Evolutionary conservation across 1,140 invertebrate species (phyloP).

Genomic region (Diachasmimorpha longicaudata): DNA sequence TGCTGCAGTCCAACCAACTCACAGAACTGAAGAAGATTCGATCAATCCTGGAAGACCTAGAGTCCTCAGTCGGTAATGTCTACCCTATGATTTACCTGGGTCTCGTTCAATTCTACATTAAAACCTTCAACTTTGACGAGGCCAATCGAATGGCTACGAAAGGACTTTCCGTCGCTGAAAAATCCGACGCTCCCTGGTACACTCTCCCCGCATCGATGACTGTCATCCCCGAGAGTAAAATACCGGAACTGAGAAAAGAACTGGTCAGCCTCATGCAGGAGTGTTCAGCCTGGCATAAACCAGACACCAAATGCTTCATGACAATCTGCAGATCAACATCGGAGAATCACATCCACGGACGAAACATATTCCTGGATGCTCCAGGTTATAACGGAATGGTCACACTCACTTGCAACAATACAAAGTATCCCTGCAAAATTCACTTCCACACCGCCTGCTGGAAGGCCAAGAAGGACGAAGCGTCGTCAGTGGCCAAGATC

Average conservation of each 20-base stretch:
- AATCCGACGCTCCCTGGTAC: conserved; percentile 14
- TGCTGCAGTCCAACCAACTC: conserved; percentile 30
- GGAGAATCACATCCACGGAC: not conserved
- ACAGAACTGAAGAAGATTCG: conserved; percentile 36
- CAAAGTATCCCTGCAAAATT: conserved; percentile 34
- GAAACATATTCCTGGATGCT: conserved; percentile 35
- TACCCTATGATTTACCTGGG: conserved; percentile 39
- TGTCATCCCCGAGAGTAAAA: conserved; percentile 32
- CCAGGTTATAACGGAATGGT: conserved; percentile 49
- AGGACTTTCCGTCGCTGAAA: conserved; percentile 32
- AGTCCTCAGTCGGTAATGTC: conserved; percentile 14
- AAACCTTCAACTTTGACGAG: conserved; percentile 39
- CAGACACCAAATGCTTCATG: conserved; percentile 44
- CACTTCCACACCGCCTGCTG: conserved; percentile 43
- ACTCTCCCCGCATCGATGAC: conserved; percentile 39
- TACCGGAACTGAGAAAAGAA: conserved; percentile 27
- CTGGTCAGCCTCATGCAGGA: conserved; percentile 36
- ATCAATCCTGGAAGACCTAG: conserved; percentile 22
- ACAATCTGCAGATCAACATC: conserved; percentile 32
- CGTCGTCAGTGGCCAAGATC: conserved; percentile 27
- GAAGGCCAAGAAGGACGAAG: conserved; percentile 37
- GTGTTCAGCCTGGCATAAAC: conserved; percentile 38
- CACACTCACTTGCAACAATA: conserved; percentile 41
- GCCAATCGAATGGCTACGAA: conserved; percentile 31
- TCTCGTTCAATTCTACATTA: conserved; percentile 37